Evolutionary conservation across 2,888 invertebrate genomes (phyloP), one percentile per base, ranked within the genome.

Genomic region (Antheraea yamamai): DNA sequence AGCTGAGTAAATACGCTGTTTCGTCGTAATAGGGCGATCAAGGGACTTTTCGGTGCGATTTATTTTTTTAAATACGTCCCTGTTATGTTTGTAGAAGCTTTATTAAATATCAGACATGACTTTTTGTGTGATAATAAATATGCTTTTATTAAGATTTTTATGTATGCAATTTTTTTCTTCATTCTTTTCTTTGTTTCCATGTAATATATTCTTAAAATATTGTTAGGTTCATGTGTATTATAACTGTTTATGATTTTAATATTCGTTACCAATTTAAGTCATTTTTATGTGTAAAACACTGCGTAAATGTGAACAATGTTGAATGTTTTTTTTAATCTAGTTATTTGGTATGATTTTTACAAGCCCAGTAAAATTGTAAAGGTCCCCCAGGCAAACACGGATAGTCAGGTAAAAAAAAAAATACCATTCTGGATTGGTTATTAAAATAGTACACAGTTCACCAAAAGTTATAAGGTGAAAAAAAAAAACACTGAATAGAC

Each of bases 31-130:
- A 12, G 70, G 16, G 70, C 70, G 35, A 39, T 70, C 70, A 39
- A 66, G 39, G 39, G 70, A 39, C 39, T 18, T 68, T 68, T 70
- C n/a, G 20, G 70, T 4, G 4, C 39, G 70, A 70, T 70, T 70
- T 70, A 70, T 70, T n/a, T 70, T 68, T 66, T 39, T 70, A 70
- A 70, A 70, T 70, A 70, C 70, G 70, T 8, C 39, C 20, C 70
- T 39, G 39, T 70, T 39, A 70, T 39, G 70, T 70, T 70, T 39
- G 10, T n/a, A 70, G 35, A 70, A n/a, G 70, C 70, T 70, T 70
- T 39, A 39, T 70, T 70, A 70, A 70, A 39, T 66, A 66, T 70
- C 20, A 39, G 39, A 70, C 39, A 70, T 70, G 39, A 70, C 35
- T 70, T 35, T 70, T 70, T 70, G 70, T 39, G 39, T n/a, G 70